Evolutionary conservation across 1,140 invertebrate genomes (phyloP), one percentile per base, ranked within the genome.

Genomic region (Calephelis virginiensis): DNA sequence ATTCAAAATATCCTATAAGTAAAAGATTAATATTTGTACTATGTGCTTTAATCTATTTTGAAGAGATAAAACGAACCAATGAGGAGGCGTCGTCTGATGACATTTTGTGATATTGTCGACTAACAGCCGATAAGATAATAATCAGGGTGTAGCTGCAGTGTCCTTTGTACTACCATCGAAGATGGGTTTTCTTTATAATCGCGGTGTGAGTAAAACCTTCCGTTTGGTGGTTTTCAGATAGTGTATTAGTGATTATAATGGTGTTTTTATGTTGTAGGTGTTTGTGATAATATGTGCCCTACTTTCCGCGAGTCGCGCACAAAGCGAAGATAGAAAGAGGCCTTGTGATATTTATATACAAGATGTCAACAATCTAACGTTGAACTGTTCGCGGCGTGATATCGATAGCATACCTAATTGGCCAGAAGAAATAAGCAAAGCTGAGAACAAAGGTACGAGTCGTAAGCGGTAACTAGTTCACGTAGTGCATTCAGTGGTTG

Each of bases 1-100:
- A 62, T 83, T 82, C 65, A 92, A 78, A 64, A 91, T 81, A 73
- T 92, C 91, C 91, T 92, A 81, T 71, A 89, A 91, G 81, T 69
- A 78, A 83, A 83, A 77, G 68, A 81, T 77, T 66, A 81, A 79
- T 76, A 67, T 81, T 80, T 83, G 72, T 75, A 73, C 75, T 80
- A 79, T 28, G 28, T 28, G 74, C 75, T 73, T 61, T 67, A 64
- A 61, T 71, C 69, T 70, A 74, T 81, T 75, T 80, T 80, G 80
- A 73, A 79, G 74, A 75, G 81, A 88, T 88, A 88, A 79, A 76
- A 76, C 73, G 80, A 75, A 79, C 86, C 88, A 90, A 89, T 88
- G 83, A 87, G 80, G 76, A 61, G 81, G 70, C 70, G 63, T 78
- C 73, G 50, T 78, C 75, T 75, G 77, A 76, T 84, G 81, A 83